Evolutionary conservation across 2,113 vertebrate species (phyloP), one percentile per base, ranked within the genome.

Genomic region (Dicrurus megarhynchus): DNA sequence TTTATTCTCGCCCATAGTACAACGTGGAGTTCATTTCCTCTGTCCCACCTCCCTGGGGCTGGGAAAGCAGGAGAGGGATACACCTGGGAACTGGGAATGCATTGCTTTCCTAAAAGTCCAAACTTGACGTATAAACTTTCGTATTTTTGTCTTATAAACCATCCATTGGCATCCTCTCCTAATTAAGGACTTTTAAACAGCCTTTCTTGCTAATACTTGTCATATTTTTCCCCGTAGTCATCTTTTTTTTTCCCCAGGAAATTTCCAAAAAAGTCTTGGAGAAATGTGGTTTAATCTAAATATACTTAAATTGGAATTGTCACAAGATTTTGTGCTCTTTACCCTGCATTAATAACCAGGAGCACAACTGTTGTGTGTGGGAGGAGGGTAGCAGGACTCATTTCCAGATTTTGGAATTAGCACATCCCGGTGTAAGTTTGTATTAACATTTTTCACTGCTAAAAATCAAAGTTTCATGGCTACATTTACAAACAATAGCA

Each of bases 41-140:
- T 63, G 16, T 22, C 30, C 10, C 24, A 8, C 22, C 41, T 46
- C 50, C 5, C 42, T 30, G 35, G 41, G 33, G 24, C 19, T 79
- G 55, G 77, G 71, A 37, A 49, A 67, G 22, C 12, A 7, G 52
- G 17, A 41, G 26, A n/a, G 50, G 10, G 49, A 39, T n/a, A 5
- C 33, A 12, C 11, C 23, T 65, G 59, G 28, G 9, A n/a, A 9
- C 0, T 73, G 27, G 27, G 50, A 53, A 32, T 12, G 17, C 9
- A 6, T 1, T 50, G 53, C 9, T 35, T 71, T 57, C 52, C 84
- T 65, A 2, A 37, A 74, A 60, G 37, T 15, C 52, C 30, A 80
- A 22, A 63, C 1, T 4, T 49, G 23, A 56, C 0, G 0, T 3
- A 6, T 2, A 53, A 56, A 52, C 13, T 56, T 28, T 1, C 6